Evolutionary conservation across 1,140 invertebrate genomes (phyloP), one percentile per base, ranked within the genome.

Genomic region (Cecropterus lyciades): DNA sequence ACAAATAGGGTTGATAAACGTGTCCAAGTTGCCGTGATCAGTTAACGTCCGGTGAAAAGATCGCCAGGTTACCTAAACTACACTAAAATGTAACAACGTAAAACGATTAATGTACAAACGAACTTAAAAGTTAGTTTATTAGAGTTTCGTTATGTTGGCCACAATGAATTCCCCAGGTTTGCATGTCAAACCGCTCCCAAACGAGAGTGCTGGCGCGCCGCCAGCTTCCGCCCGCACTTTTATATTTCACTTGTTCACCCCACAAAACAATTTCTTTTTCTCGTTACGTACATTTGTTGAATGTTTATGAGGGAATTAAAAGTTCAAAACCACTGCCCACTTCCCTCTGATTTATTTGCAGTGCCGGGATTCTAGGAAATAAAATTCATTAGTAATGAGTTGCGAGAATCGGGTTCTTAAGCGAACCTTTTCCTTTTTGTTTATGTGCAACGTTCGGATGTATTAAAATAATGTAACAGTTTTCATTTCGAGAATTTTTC

Each of bases 141-240:
- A 46, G 33, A 46, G 24, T 30, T 56, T 45, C 40, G 52, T 65
- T 40, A 56, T 48, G 64, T 57, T 65, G 43, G 64, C 64, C 27
- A 60, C 57, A 60, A 60, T 60, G 57, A 60, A 60, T 60, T 48
- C 45, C 43, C 56, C 56, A 65, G 65, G 64, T 65, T 68, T 64
- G 70, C 63, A 72, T 63, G 70, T 70, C 73, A 71, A 74, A 70
- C 65, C 62, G 46, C 57, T 66, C 27, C 68, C 57, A 74, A 74
- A 72, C 65, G 73, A 59, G 70, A 69, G 55, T 65, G 66, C 70
- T 75, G 73, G 73, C 71, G 60, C 64, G 4, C 56, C 17, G 70
- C 73, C 70, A 75, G 67, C n/a, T 57, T 69, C 73, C 72, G 67
- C 65, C 48, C 67, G 45, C 57, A 67, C 70, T 75, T 70, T 75